Base-by-base conservation (phyloP, 2,113 vertebrate genomes). In the Vidua macroura region DNA sequence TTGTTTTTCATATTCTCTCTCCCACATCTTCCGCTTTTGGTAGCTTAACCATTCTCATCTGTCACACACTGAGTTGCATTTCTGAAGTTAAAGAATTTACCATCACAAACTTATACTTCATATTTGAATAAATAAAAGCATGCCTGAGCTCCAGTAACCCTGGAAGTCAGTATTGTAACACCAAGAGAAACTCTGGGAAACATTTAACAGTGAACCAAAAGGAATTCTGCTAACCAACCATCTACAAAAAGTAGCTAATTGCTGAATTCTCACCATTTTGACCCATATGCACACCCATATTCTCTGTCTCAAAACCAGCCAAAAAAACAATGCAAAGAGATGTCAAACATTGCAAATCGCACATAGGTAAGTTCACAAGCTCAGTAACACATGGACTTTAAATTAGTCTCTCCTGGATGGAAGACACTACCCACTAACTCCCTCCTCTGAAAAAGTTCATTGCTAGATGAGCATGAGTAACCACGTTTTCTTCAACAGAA, bases 21-120 rank as follows among this genome's bases (percentile, higher is more conserved):
- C 78, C 58, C 52, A 59, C 69, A 86, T 49, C 77, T 96, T 87
- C 86, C 8, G 10, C 14, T 96, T 93, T 82, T 86, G 63, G 82
- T 88, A 69, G n/a, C 60, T 78, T 62, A 22, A 80, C 67, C 20
- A 30, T 53, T 88, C 68, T 76, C 55, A 74, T 93, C 53, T 66
- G 64, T 77, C 83, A 90, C 59, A 93, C 31, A 59, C 1, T 4
- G 48, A 56, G 56, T 2, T 88, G 33, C 28, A 41, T 56, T 93
- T 88, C 0, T 1, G 35, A 83, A 51, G 88, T 58, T 83, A 43
- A 39, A 51, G 35, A 76, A 83, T 35, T 82, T 75, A 48, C n/a
- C 41, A 52, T 33, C 53, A 49, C 19, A 72, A 74, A 92, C 11
- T 35, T 53, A 48, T 10, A 51, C 7, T 49, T 90, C 21, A 4